These are phyloP conservation scores for Chiloscyllium punctatum DNA, from an alignment of 2,797 vertebrate species.

Conservation along the genomic window DNA sequence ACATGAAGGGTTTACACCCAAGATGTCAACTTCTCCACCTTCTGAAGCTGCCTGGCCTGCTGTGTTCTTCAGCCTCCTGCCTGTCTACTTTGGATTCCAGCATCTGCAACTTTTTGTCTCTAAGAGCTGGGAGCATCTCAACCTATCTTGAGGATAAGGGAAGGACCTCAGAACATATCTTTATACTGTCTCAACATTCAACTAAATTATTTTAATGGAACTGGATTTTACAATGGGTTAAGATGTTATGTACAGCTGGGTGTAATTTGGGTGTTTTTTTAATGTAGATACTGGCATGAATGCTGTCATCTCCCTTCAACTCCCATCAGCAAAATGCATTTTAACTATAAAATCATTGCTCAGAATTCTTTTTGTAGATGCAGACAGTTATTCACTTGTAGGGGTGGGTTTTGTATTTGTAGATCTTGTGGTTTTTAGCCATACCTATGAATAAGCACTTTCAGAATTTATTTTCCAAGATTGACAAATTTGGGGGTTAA, in stretches of 20 bases:
- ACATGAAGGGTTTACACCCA: too few relatives aligned
- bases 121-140: too few relatives aligned
- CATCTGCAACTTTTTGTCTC: too few relatives aligned
- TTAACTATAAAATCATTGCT: slow-evolving; percentile 21
- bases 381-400: slow-evolving; percentile 1
- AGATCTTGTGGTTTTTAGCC: slow-evolving; percentile 27
- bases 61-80: too few relatives aligned
- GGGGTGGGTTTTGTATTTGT: slow-evolving; percentile 28
- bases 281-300: background rate
- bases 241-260: background rate
- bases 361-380: background rate
- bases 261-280: background rate
- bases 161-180: background rate
- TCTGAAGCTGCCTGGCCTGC: too few relatives aligned
- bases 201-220: background rate
- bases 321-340: slow-evolving; percentile 18
- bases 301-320: slow-evolving; percentile 5
- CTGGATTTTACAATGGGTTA: background rate
- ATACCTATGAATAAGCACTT: background rate
- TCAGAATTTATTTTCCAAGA: background rate
- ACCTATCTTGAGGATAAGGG: background rate
- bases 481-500: background rate
- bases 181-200: background rate
- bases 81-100: too few relatives aligned
- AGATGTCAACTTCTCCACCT: too few relatives aligned